Conservation (phyloP, 1,140 invertebrate genomes). For the Pemphigus obesinymphae region DNA sequence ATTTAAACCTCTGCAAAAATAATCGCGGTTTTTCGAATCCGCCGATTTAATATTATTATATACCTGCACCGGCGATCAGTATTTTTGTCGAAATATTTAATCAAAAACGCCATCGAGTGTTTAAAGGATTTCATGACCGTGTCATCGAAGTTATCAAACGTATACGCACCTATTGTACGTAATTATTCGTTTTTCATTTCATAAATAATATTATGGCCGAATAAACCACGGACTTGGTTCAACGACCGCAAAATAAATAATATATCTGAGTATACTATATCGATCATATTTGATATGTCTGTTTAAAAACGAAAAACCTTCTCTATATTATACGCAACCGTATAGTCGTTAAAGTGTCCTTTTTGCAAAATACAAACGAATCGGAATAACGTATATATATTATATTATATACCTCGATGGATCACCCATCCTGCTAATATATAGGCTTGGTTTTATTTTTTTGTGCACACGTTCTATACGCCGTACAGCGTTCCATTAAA, state of each 20-base stretch:
- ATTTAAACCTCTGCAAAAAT: neutral
- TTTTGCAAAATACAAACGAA: neutral
- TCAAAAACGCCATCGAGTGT: neutral
- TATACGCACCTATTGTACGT: no score
- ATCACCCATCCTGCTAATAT: neutral
- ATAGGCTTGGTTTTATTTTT: neutral
- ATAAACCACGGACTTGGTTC: no score
- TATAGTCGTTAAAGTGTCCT: no score
- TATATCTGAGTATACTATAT: no score
- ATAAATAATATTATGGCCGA: no score
- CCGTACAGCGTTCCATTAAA: neutral
- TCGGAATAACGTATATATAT: neutral
- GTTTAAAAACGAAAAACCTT: no score
- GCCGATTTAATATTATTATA: neutral
- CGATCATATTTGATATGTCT: no score
- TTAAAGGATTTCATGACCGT: neutral
- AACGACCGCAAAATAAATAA: no score
- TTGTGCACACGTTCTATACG: neutral
- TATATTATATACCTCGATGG: neutral
- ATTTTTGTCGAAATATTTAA: neutral
- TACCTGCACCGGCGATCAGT: neutral
- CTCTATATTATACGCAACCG: no score
- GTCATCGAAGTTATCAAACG: neutral
- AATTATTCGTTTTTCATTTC: no score
- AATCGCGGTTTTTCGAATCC: neutral